Percentiles rank a stretch among this genome's conserved stretches.
Conservation (phyloP, 2,888 invertebrate species). For the Apamea crenata region DNA sequence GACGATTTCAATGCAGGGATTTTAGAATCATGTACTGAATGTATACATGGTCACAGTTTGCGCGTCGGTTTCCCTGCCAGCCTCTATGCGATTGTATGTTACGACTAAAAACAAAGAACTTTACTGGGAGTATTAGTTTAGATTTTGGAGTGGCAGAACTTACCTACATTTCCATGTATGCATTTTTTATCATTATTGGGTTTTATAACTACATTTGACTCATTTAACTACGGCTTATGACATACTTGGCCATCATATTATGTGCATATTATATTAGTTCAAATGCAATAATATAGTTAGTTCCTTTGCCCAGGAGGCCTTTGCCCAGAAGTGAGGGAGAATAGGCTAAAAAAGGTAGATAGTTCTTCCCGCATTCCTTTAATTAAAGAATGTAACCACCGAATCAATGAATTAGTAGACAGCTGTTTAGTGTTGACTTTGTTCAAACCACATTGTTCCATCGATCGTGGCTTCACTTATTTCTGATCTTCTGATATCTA, state of each 20-base stretch:
- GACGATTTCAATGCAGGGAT: no score
- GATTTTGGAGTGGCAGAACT: background rate
- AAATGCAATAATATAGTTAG: background rate
- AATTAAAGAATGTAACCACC: no score
- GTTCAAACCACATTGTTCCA: background rate
- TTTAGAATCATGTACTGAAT: no score
- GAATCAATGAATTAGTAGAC: background rate
- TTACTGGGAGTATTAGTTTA: background rate
- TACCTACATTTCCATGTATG: background rate
- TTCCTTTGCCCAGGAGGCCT: background rate
- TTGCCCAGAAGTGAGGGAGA: no score
- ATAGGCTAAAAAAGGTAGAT: no score
- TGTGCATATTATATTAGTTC: no score
- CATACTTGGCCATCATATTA: background rate
- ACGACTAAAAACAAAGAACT: background rate
- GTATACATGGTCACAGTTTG: no score
- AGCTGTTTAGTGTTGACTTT: background rate
- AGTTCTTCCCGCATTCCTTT: background rate
- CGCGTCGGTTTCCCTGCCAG: no score
- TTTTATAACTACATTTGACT: background rate
- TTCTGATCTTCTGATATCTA: background rate
- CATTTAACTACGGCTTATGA: background rate
- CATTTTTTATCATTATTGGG: background rate
- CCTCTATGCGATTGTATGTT: background rate
- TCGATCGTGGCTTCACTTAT: background rate